Evolutionary conservation across 2,113 vertebrate genomes (phyloP).

Genomic region (Neodon shergylaensis): DNA sequence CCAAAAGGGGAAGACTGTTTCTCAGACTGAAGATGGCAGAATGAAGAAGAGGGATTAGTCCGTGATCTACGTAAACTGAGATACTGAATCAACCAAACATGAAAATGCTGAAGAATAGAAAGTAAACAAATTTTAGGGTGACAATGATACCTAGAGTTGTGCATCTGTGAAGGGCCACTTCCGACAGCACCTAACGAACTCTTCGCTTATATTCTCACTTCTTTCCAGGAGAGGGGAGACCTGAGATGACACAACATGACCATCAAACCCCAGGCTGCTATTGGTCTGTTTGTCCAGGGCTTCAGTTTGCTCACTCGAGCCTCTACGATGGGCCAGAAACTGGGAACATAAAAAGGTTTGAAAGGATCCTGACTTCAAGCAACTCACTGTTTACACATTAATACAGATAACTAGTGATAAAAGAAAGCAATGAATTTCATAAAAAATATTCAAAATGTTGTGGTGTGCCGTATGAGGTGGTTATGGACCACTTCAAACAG

Average conservation of each 20-base stretch:
- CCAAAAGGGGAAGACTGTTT: background rate
- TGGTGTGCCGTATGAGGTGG: background rate
- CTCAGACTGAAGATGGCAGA: background rate
- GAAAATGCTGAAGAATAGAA: background rate
- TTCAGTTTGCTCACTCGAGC: background rate
- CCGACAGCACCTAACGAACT: accelerated
- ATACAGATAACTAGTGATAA: background rate
- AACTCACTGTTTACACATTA: background rate
- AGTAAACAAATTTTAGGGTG: constrained; percentile 30
- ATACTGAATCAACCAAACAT: constrained; percentile 40
- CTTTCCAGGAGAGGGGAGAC: background rate
- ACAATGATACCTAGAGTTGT: constrained; percentile 20
- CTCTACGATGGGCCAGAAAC: background rate
- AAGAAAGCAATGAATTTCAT: background rate
- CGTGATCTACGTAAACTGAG: background rate
- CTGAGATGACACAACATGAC: background rate
- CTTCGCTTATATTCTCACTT: background rate
- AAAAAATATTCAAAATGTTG: background rate
- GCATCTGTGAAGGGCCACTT: background rate
- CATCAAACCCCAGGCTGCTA: background rate
- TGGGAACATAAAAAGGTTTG: background rate
- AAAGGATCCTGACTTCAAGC: background rate
- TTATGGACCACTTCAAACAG: background rate
- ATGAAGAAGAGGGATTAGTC: background rate
- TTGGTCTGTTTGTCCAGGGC: background rate